Base-by-base conservation (phyloP, 2,113 vertebrate species). In the Carettochelys insculpta region DNA sequence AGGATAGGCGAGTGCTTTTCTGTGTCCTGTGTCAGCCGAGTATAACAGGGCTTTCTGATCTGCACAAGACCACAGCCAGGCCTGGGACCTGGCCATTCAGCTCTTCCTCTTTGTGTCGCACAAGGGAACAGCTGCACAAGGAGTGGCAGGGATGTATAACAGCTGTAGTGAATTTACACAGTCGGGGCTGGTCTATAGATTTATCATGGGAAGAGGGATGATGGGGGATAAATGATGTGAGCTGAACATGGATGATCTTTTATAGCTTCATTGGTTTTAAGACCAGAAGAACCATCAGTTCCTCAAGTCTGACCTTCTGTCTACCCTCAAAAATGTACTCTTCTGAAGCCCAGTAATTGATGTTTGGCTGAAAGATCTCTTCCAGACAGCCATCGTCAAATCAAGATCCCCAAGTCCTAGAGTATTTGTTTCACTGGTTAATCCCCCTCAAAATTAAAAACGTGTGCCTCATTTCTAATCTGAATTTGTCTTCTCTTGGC, bases 221-320 rank as follows among this genome's bases (percentile, higher is more conserved):
- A n/a, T n/a, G n/a, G 41, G 27, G 50, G 56, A 83, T 7, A 13
- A 8, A 43, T 5, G 8, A 45, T 45, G 9, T 76, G 24, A 2
- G 83, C 31, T 51, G 6, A 79, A 45, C 19, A 31, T 1, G 54
- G 31, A 34, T 13, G 34, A n/a, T 5, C 2, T 83, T 53, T 31
- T 25, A 56, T 87, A 17, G 61, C 14, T 79, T 31, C 22, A 65
- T 1, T 4, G 5, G 58, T 25, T 53, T 50, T 79, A 34, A 80
- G 85, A 47, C n/a, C 1, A 0, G 3, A 53, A 34, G 4, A 7
- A 38, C 27, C 13, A 34, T 5, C 2, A 56, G 58, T 4, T 88
- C 27, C 81, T 31, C 56, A 14, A 31, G 11, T 38, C 53, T 80
- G 47, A 16, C 20, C 34, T n/a, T 65, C 27, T 82, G 34, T 77